phyloP scores from a whole-genome alignment of 1,140 invertebrate genomes.

The Euschistus heros region DNA sequence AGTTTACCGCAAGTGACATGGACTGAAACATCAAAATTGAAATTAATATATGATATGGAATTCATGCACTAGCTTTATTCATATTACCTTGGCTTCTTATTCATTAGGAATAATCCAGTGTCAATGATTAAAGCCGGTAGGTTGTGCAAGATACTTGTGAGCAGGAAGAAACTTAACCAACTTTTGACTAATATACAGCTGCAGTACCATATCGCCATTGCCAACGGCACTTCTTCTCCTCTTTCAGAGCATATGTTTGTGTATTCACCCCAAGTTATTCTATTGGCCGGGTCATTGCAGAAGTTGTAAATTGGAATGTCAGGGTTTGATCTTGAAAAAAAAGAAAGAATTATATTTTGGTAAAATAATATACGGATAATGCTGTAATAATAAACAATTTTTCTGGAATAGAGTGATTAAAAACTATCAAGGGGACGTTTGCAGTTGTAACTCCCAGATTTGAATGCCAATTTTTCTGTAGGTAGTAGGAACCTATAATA shows the following conservation, averaged over 20 bases:
- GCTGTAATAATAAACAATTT: too few relatives aligned
- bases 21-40: too few relatives aligned
- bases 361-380: background rate
- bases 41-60: background rate
- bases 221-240: background rate
- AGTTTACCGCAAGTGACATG: too few relatives aligned
- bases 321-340: background rate
- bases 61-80: background rate
- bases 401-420: too few relatives aligned
- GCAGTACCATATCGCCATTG: slow-evolving; percentile 12
- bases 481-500: too few relatives aligned
- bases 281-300: slow-evolving; percentile 52
- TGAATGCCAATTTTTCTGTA: too few relatives aligned
- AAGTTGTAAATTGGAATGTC: slow-evolving; percentile 46
- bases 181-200: background rate
- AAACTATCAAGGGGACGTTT: too few relatives aligned
- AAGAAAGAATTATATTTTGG: background rate
- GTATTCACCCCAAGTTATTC: slow-evolving; percentile 54
- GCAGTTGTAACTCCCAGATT: too few relatives aligned
- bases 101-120: background rate
- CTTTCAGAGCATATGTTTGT: slow-evolving; percentile 26
- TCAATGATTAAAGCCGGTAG: slow-evolving; percentile 18
- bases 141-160: slow-evolving; percentile 7
- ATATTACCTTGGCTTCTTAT: slow-evolving; percentile 20
- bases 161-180: background rate